Evolutionary conservation across 2,888 invertebrate species (phyloP).

Genomic region (Drosophila macrothrix): DNA sequence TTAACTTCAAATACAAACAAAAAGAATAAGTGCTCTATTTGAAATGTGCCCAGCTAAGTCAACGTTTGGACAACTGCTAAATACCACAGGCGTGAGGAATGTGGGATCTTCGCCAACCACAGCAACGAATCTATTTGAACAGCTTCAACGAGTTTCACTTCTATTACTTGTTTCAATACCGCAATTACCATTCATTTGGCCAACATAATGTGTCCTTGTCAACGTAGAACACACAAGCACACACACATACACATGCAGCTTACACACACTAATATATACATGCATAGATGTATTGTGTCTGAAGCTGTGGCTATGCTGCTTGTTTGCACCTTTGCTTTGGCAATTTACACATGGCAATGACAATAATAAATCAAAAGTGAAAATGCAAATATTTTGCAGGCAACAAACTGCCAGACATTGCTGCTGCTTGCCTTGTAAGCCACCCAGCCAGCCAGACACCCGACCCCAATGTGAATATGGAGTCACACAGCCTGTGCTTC

Average conservation of each 20-base stretch:
- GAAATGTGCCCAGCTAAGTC: conserved; percentile 47
- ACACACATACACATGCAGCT: conserved; percentile 8
- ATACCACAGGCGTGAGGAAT: not conserved
- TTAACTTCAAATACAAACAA: conserved; percentile 41
- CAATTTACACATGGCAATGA: conserved; percentile 80
- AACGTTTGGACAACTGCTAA: conserved; percentile 7
- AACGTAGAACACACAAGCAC: conserved; percentile 41
- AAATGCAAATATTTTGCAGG: conserved; percentile 78
- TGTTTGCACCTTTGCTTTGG: conserved; percentile 79
- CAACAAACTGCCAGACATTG: conserved; percentile 55
- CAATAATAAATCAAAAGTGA: conserved; percentile 81
- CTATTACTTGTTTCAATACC: conserved; percentile 80
- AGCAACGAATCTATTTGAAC: conserved; percentile 52
- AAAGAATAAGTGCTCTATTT: conserved; percentile 35
- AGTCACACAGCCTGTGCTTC: conserved; percentile 3
- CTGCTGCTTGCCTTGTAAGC: conserved; percentile 43
- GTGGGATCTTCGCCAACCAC: not conserved
- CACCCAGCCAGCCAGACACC: conserved; percentile 29
- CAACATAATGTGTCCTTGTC: conserved; percentile 79
- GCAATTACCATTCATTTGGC: conserved; percentile 79
- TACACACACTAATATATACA: not conserved
- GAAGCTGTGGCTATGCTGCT: conserved; percentile 48
- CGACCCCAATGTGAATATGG: not conserved
- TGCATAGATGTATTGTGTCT: conserved; percentile 17
- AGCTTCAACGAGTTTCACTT: conserved; percentile 64